phyloP scores from a whole-genome alignment of 2,797 vertebrate species.

The Tadarida brasiliensis region DNA sequence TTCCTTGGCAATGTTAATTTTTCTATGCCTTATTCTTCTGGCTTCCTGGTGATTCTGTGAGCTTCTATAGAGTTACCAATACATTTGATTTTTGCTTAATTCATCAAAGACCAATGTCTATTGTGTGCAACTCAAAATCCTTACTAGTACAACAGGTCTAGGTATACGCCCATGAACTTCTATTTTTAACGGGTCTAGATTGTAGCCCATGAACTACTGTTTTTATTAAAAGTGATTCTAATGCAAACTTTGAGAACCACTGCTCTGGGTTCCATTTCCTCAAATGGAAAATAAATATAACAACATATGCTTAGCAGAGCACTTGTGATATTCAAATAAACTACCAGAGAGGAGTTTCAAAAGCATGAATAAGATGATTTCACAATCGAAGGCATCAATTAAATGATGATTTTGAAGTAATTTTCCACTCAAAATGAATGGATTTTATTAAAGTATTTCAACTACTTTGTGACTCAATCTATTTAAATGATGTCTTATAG shows the following conservation, averaged over 20 bases:
- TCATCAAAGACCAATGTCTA: conserved; percentile 48
- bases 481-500: conserved; percentile 58
- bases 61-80: conserved; percentile 1
- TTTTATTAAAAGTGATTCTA: conserved; percentile 62
- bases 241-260: conserved; percentile 47
- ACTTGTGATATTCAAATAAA: conserved; percentile 69
- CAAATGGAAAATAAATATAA: conserved; percentile 65
- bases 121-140: conserved; percentile 28
- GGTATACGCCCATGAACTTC: neutral
- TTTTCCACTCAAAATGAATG: conserved; percentile 65
- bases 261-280: conserved; percentile 61
- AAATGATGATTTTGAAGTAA: conserved; percentile 68
- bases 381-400: conserved; percentile 64
- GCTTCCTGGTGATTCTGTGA: conserved; percentile 42
- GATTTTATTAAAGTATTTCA: conserved; percentile 68
- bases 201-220: neutral
- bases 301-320: conserved; percentile 48
- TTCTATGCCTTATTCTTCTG: conserved; percentile 21
- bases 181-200: conserved; percentile 8
- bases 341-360: conserved; percentile 61
- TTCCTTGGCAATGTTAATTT: conserved; percentile 30
- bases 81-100: conserved; percentile 40
- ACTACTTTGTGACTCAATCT: conserved; percentile 27
- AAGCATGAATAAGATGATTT: conserved; percentile 72
- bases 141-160: conserved; percentile 40